Evolutionary conservation across 2,888 invertebrate species (phyloP).

Genomic region (Trissolcus japonicus): DNA sequence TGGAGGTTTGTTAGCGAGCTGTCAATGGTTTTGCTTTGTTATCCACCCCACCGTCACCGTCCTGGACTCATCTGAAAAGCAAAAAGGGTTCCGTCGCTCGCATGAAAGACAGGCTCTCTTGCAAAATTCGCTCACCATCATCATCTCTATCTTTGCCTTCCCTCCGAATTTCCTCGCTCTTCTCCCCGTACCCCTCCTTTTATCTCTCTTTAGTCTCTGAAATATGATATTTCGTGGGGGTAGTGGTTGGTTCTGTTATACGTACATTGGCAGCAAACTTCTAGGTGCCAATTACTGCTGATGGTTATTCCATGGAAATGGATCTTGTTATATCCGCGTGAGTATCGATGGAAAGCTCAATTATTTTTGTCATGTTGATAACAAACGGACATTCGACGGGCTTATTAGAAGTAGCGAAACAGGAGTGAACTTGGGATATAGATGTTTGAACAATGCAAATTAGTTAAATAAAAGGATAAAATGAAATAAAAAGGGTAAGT

Average conservation of each 20-base stretch:
- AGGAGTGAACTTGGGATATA: no score
- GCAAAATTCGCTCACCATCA: conserved; percentile 63
- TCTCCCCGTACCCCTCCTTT: conserved; percentile 33
- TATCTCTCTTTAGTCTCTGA: conserved; percentile 57
- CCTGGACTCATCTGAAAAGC: conserved; percentile 60
- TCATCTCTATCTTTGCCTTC: conserved; percentile 60
- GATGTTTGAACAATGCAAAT: no score
- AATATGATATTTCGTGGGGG: conserved; percentile 58
- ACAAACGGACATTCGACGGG: conserved; percentile 6
- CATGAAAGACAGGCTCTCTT: conserved; percentile 71
- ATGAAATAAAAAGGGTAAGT: conserved; percentile 8
- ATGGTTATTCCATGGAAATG: conserved; percentile 76
- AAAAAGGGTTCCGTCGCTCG: conserved; percentile 67
- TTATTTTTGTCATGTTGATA: conserved; percentile 68
- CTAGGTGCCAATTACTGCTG: conserved; percentile 75
- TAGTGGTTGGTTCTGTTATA: conserved; percentile 57
- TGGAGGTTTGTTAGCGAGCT: conserved; percentile 71
- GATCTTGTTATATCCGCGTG: conserved; percentile 73
- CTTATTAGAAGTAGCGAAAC: no score
- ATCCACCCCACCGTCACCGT: conserved; percentile 59
- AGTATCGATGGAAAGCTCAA: conserved; percentile 72
- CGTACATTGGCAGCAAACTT: conserved; percentile 64
- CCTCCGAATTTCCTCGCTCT: conserved; percentile 41
- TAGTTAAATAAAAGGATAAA: conserved; percentile 1
- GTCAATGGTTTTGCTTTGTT: conserved; percentile 72